These are phyloP conservation scores for Castor canadensis DNA, from an alignment of 2,113 vertebrate species.

Conservation along the genomic window DNA sequence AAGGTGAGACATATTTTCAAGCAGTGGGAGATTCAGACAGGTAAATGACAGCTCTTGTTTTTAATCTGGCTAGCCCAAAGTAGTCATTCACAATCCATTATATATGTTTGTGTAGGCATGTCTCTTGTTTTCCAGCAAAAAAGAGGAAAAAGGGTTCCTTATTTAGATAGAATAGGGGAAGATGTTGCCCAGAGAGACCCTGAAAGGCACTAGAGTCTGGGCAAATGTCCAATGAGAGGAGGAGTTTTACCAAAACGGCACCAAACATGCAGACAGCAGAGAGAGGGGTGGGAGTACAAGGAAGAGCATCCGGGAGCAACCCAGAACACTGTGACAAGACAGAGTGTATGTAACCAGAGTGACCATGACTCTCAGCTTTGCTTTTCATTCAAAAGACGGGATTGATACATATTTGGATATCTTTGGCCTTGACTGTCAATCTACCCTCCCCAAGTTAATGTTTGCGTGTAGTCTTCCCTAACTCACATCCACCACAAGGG, in stretches of 20 bases:
- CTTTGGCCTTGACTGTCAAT: neutral
- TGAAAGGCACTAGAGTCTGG: neutral
- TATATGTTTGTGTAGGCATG: neutral
- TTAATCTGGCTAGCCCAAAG: neutral
- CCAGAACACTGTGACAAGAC: neutral
- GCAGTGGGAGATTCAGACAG: neutral
- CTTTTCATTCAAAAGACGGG: neutral
- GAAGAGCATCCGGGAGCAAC: neutral
- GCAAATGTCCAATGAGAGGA: neutral
- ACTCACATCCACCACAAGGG: accelerated
- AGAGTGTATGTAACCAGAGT: neutral
- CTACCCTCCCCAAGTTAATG: neutral
- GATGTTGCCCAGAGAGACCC: neutral
- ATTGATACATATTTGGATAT: neutral
- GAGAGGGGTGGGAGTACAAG: neutral
- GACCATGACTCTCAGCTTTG: neutral
- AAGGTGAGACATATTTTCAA: neutral
- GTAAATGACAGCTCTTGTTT: neutral
- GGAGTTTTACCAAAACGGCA: neutral
- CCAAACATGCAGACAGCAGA: accelerated
- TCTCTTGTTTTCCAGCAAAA: neutral
- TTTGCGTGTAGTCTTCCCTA: neutral
- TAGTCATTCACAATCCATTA: neutral
- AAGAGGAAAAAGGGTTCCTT: neutral
- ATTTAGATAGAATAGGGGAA: neutral